Evolutionary conservation across 2,113 vertebrate species (phyloP).

Genomic region (Gulo gulo): DNA sequence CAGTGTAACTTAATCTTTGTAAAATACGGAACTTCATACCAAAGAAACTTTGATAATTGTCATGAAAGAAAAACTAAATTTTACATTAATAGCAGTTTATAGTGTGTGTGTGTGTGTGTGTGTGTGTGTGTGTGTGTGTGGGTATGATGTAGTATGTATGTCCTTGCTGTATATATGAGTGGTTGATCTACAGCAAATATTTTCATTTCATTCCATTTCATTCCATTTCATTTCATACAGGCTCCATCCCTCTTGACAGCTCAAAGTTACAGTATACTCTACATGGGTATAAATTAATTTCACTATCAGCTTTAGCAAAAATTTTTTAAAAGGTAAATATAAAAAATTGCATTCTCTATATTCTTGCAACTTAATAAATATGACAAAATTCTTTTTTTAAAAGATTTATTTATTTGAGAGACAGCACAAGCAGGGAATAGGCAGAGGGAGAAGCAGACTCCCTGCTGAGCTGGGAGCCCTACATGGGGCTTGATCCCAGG

Average conservation of each 20-base stretch:
- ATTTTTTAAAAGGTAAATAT: neutral
- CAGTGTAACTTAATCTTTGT: neutral
- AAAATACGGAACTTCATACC: neutral
- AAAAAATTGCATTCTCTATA: neutral
- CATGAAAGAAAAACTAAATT: constrained; percentile 6
- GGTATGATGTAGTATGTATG: no score
- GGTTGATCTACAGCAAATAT: neutral
- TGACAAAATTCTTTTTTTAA: neutral
- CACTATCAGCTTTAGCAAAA: neutral
- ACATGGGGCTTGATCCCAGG: neutral
- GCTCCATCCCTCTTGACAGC: neutral
- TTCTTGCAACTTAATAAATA: constrained; percentile 9
- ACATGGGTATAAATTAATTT: constrained; percentile 9
- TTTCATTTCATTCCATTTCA: constrained; percentile 27
- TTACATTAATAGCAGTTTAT: neutral
- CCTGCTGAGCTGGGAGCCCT: neutral
- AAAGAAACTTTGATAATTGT: neutral
- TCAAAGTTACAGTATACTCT: neutral
- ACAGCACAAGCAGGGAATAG: neutral
- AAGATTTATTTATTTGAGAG: neutral
- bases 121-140: no score
- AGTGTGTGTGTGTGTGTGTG: no score
- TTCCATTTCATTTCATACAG: neutral
- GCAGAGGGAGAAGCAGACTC: neutral
- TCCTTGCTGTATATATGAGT: neutral